Base-by-base conservation (phyloP, 2,113 vertebrate species). In the Tupaia tana region DNA sequence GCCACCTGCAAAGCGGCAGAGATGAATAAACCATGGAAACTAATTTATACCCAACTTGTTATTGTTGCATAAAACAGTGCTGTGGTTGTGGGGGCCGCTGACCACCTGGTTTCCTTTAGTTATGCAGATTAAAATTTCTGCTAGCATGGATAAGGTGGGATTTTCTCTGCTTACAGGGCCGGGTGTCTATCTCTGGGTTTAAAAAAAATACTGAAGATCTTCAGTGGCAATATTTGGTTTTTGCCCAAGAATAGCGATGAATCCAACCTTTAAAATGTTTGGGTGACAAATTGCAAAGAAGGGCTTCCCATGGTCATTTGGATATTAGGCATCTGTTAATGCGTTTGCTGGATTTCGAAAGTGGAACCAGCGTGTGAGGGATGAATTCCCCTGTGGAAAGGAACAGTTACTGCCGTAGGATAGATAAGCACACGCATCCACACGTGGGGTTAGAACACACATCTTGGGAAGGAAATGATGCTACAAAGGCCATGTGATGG, bases 21-120 rank as follows among this genome's bases (percentile, higher is more conserved):
- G 82, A 84, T 43, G 66, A 78, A 91, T 61, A 91, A 90, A 96
- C 96, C 96, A 59, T 97, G 97, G 95, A 98, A 98, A 97, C 93
- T 31, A 74, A 97, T 98, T 98, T 95, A 86, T 25, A 67, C 9
- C 61, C 34, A 81, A 90, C 52, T 81, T 83, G 89, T 93, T 95
- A 96, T 61, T 97, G 89, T 83, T 43, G 56, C 90, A 74, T 78
- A 77, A 73, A 89, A 82, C 13, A 16, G 9, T 1, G 8, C 67
- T 78, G 64, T 19, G 56, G 75, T 69, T 63, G 96, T 31, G 54
- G 59, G 61, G 70, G 83, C 92, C 25, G 84, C 86, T 31, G 93
- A 77, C 79, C 97, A 97, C 94, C 97, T 97, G 97, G 94, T 89
- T 81, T 74, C 56, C 89, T 96, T 97, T 97, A 58, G 90, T 97